Percentiles rank a stretch among this genome's conserved stretches.
Evolutionary conservation across 2,113 vertebrate species (phyloP).

Genomic region (Nanger granti): DNA sequence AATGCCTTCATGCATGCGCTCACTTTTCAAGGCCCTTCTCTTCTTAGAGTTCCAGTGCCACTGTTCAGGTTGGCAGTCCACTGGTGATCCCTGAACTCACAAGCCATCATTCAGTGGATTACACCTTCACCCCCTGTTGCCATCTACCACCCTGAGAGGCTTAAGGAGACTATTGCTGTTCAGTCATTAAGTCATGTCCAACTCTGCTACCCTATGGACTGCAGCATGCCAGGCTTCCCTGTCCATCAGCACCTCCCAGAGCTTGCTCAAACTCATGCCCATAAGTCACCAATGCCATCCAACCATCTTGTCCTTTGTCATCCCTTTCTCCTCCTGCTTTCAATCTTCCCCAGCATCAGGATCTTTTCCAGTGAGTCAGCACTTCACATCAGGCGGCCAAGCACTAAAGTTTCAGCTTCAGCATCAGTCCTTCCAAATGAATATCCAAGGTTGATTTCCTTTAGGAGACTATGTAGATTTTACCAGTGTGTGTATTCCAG

Average conservation of each 20-base stretch:
- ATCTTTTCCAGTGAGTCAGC: neutral
- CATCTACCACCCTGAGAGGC: neutral
- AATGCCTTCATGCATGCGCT: neutral
- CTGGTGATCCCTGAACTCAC: neutral
- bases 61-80: neutral
- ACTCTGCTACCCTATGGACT: neutral
- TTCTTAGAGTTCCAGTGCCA: neutral
- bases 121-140: rapidly evolving
- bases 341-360: neutral
- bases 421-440: neutral
- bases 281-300: neutral
- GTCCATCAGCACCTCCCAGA: neutral
- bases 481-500: neutral
- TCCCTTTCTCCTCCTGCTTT: neutral
- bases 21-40: neutral
- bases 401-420: neutral
- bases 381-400: neutral
- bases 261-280: neutral
- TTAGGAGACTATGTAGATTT: neutral
- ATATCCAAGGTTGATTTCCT: neutral
- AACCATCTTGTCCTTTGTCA: neutral
- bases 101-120: neutral
- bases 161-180: neutral
- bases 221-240: neutral
- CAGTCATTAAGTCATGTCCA: neutral